Evolutionary conservation across 2,888 invertebrate genomes (phyloP).

Genomic region (Tenthredo scrophulariae): DNA sequence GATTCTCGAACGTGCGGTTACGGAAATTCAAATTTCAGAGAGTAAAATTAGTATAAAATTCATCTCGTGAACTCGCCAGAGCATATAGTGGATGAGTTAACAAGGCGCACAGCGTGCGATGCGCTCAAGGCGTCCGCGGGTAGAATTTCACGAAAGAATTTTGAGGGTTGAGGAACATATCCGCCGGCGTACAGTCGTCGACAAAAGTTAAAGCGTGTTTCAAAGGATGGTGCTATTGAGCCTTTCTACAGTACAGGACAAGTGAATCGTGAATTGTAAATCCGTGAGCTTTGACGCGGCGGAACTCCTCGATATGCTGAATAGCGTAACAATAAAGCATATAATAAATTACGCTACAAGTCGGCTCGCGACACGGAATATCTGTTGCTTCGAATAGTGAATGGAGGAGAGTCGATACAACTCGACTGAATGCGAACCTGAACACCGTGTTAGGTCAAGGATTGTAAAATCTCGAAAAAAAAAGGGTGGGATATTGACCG

Average conservation of each 20-base stretch:
- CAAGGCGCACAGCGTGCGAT: neutral
- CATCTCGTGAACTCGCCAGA: neutral
- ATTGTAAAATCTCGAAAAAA: neutral
- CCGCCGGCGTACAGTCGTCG: neutral
- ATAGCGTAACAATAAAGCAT: neutral
- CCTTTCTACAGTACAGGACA: neutral
- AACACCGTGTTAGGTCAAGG: conserved; percentile 2
- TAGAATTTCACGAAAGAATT: conserved; percentile 4
- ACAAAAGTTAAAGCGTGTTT: neutral
- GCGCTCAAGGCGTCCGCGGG: neutral
- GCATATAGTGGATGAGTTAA: neutral
- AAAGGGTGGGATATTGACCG: neutral
- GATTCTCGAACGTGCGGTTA: no score
- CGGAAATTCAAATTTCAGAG: neutral
- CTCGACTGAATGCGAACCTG: neutral
- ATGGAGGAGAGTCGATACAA: conserved; percentile 34
- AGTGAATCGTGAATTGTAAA: conserved; percentile 23
- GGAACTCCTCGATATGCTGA: neutral
- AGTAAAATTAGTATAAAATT: neutral
- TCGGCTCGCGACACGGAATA: conserved; percentile 27
- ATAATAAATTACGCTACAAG: conserved; percentile 18
- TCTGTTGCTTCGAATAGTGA: conserved; percentile 41
- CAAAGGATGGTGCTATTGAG: neutral
- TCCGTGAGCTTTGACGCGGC: neutral
- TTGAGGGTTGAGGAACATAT: neutral